Conservation (phyloP, 2,113 vertebrate species). For the Xiphophorus couchianus region DNA sequence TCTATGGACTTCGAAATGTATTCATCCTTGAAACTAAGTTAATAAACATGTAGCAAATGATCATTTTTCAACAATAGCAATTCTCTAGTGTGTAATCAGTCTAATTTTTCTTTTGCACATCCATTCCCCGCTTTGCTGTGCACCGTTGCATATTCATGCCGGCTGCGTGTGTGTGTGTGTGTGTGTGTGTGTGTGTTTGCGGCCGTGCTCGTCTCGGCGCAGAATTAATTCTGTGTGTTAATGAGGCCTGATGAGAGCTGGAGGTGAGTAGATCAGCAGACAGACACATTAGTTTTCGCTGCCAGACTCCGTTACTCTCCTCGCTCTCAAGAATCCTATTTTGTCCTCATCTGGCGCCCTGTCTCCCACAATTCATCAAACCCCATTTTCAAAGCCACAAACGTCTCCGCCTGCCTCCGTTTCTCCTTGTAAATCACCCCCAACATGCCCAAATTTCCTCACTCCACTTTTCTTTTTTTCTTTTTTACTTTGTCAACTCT, state of each 20-base stretch:
- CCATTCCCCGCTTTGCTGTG: neutral
- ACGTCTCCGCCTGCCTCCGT: slow-evolving; percentile 53
- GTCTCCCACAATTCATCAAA: slow-evolving; percentile 68
- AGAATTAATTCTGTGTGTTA: slow-evolving; percentile 56
- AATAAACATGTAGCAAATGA: neutral
- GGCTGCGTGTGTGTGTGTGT: neutral
- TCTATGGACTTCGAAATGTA: neutral
- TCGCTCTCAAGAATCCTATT: slow-evolving; percentile 59
- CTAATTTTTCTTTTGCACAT: neutral
- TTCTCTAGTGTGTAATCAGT: neutral
- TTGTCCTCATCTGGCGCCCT: slow-evolving; percentile 56
- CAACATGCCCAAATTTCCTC: slow-evolving; percentile 19
- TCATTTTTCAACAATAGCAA: neutral
- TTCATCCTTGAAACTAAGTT: neutral
- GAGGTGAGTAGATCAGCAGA: slow-evolving; percentile 61
- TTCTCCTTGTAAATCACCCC: slow-evolving; percentile 10
- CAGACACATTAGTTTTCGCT: slow-evolving; percentile 66
- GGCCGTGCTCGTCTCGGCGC: neutral
- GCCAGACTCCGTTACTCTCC: slow-evolving; percentile 49
- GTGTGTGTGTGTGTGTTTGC: neutral
- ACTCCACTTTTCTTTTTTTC: neutral
- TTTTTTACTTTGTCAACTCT: neutral
- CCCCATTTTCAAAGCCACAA: slow-evolving; percentile 42
- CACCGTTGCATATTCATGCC: neutral
- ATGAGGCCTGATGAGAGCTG: slow-evolving; percentile 65